Evolutionary conservation across 2,888 invertebrate genomes (phyloP).

Genomic region (Herminia tarsipennalis): DNA sequence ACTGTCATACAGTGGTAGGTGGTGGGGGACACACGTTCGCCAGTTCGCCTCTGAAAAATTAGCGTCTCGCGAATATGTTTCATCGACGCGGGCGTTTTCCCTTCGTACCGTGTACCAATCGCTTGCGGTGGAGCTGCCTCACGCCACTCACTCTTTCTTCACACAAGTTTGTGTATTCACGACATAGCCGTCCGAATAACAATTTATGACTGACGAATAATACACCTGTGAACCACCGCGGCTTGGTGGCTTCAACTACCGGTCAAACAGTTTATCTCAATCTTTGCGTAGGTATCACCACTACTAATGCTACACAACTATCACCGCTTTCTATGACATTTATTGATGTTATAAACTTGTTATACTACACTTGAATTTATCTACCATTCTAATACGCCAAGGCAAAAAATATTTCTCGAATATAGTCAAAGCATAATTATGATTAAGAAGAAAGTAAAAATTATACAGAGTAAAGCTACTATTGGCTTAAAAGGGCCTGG

Average conservation of each 20-base stretch:
- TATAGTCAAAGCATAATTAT: no score
- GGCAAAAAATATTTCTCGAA: no score
- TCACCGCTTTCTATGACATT: constrained; percentile 33
- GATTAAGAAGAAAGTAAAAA: no score
- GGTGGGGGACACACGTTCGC: constrained; percentile 77
- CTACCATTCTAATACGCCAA: no score
- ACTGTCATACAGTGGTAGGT: constrained; percentile 82
- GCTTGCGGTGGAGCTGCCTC: constrained; percentile 44
- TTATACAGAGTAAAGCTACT: no score
- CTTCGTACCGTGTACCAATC: constrained; percentile 70
- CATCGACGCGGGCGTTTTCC: constrained; percentile 77
- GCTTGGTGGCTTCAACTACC: constrained; percentile 33
- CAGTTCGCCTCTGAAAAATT: constrained; percentile 81
- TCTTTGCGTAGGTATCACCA: constrained; percentile 17
- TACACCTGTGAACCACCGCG: constrained; percentile 35
- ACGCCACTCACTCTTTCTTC: constrained; percentile 24
- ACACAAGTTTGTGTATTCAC: constrained; percentile 33
- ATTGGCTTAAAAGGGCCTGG: no score
- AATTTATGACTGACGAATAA: constrained; percentile 50
- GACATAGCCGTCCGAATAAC: constrained; percentile 44
- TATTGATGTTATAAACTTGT: no score
- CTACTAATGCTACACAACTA: constrained; percentile 7
- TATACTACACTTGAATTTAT: no score
- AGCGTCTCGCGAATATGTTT: constrained; percentile 79
- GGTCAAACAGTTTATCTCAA: constrained; percentile 17